Conservation (phyloP, 2,888 invertebrate genomes). For the Coecobrya sp. region DNA sequence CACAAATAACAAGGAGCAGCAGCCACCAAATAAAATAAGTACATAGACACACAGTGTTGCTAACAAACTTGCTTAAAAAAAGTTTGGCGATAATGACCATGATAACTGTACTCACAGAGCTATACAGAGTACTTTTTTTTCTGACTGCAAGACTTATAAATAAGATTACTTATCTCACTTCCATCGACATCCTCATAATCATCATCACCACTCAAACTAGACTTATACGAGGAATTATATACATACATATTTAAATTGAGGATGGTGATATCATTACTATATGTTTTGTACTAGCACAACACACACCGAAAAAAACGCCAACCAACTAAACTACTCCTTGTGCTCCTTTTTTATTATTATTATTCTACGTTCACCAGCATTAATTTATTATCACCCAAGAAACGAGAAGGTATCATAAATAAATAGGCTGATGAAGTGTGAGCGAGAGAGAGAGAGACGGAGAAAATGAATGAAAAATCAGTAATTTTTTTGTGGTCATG, state of each 20-base stretch:
- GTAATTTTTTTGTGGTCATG: slow-evolving; percentile 25
- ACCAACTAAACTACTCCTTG: slow-evolving; percentile 4
- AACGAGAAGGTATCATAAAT: slow-evolving; percentile 55
- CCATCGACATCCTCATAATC: slow-evolving; percentile 42
- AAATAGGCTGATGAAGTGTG: slow-evolving; percentile 51
- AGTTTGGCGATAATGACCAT: slow-evolving; percentile 12
- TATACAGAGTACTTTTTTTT: not conserved
- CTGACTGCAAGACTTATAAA: slow-evolving; percentile 27
- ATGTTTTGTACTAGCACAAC: not conserved
- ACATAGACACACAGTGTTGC: too few relatives aligned
- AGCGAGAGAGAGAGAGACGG: not conserved
- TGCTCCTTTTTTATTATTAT: slow-evolving; percentile 4
- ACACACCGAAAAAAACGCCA: not conserved
- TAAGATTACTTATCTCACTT: slow-evolving; percentile 57
- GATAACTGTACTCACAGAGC: slow-evolving; percentile 38
- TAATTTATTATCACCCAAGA: slow-evolving; percentile 69
- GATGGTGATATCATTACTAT: slow-evolving; percentile 32
- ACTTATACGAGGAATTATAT: not conserved
- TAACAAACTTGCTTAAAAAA: not conserved
- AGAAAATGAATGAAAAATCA: slow-evolving; percentile 35
- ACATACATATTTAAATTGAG: not conserved
- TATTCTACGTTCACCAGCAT: slow-evolving; percentile 26
- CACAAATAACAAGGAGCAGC: slow-evolving; percentile 49
- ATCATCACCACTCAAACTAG: not conserved
- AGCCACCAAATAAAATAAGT: not conserved